Evolutionary conservation across 2,113 vertebrate genomes (phyloP), one percentile per base, ranked within the genome.

Genomic region (Antennarius striatus): DNA sequence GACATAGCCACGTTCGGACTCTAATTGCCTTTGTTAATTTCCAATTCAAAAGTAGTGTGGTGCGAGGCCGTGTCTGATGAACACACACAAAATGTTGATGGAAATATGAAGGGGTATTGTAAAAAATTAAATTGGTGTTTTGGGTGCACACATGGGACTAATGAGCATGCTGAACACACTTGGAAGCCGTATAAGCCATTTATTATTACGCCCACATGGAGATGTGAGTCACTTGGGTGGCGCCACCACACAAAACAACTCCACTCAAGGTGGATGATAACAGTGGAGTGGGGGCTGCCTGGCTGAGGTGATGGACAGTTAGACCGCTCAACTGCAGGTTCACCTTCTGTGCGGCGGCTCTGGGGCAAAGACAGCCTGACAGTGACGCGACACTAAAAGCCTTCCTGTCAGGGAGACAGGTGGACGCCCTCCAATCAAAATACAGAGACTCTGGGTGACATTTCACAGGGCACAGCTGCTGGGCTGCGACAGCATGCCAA

Each of bases 401-500:
- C 81, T 83, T 86, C 82, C 86, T 88, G 83, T 91, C 88, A 82
- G 81, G 77, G 77, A 88, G 88, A 86, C 88, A 71, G 84, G 81
- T 82, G 73, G 66, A 87, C 57, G 88, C 83, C 83, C 85, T 91
- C 87, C 85, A 80, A 90, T 92, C 91, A 84, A 88, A 92, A 82
- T 77, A 82, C 75, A 54, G 70, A 78, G 63, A 67, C 68, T 83
- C 78, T 81, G 65, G 74, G 88, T 91, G 92, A 93, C 92, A 92
- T 90, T 90, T 92, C 80, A 75, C 88, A 85, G 84, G 79, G 74
- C 90, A 91, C 92, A 92, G 92, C 89, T 92, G 90, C 89, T 91
- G 87, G 86, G 77, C 74, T 80, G 73, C 79, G 56, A 90, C 86
- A 82, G 86, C 78, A 80, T 89, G 89, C 91, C 90, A 92, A 75